Percentiles rank a stretch among this genome's conserved stretches.
Evolutionary conservation across 2,888 invertebrate genomes (phyloP).

Genomic region (Cheiracanthium punctorium): DNA sequence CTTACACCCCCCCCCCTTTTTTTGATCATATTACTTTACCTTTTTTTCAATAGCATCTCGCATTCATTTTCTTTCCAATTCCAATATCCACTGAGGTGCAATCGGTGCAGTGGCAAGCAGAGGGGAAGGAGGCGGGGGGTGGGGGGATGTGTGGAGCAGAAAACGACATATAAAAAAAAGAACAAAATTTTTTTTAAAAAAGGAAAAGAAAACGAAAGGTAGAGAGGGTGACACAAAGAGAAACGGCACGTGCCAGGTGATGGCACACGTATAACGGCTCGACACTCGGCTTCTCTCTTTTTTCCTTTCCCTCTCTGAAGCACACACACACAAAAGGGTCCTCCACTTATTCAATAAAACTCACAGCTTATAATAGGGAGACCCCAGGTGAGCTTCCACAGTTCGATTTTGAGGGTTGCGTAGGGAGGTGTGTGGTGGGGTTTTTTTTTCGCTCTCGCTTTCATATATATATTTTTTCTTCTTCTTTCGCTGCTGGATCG

Average conservation of each 20-base stretch:
- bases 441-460: constrained; percentile 3
- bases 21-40: background rate
- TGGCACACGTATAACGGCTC: constrained; percentile 42
- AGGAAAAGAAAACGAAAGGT: constrained; percentile 14
- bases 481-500: background rate
- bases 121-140: background rate
- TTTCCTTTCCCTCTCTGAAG: constrained; percentile 4
- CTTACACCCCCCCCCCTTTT: background rate
- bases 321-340: constrained; percentile 23
- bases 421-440: constrained; percentile 1
- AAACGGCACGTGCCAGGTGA: constrained; percentile 58
- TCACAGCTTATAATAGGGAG: background rate
- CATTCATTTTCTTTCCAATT: constrained; percentile 40
- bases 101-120: too few species aligned
- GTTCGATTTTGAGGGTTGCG: constrained; percentile 29
- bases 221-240: background rate
- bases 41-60: background rate
- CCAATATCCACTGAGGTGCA: constrained; percentile 47
- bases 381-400: constrained; percentile 41
- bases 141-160: background rate
- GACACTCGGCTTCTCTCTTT: constrained; percentile 22
- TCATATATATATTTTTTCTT: constrained; percentile 18
- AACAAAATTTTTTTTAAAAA: background rate
- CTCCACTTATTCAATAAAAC: constrained; percentile 58
- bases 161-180: background rate